Evolutionary conservation across 2,113 vertebrate genomes (phyloP).

Genomic region (Psilopogon haemacephalus): DNA sequence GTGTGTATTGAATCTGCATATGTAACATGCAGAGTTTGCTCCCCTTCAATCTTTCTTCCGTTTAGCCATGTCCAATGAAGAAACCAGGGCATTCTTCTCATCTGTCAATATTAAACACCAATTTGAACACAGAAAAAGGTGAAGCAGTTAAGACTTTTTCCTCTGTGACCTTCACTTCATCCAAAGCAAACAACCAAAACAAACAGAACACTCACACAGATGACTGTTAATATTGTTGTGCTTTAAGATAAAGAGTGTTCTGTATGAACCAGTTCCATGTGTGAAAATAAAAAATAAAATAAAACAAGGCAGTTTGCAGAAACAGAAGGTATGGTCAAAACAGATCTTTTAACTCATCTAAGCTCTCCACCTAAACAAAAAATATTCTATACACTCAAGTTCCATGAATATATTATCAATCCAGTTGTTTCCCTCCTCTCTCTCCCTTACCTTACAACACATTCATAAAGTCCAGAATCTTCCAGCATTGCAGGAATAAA

Average conservation of each 20-base stretch:
- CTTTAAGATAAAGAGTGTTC: not conserved
- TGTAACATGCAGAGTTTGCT: not conserved
- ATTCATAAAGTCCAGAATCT: constrained; percentile 81
- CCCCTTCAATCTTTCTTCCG: not conserved
- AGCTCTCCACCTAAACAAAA: not conserved
- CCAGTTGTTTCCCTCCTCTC: not conserved
- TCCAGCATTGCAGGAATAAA: constrained; percentile 75
- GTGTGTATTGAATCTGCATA: not conserved
- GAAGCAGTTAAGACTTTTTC: not conserved
- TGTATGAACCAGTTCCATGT: not conserved
- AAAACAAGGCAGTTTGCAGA: not conserved
- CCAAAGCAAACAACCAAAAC: not conserved
- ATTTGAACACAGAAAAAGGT: not conserved
- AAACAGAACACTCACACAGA: not conserved
- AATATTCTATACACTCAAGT: not conserved
- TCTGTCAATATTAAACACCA: not conserved
- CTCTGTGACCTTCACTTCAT: not conserved
- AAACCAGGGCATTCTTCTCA: not conserved
- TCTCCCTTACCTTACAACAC: constrained; percentile 78
- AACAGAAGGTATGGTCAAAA: not conserved
- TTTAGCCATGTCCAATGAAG: not conserved
- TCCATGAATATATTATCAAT: not conserved
- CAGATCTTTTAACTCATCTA: not conserved
- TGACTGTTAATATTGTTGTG: not conserved
- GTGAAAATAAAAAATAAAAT: not conserved